Conservation (phyloP, 1,140 invertebrate species). For the Ips nitidus region DNA sequence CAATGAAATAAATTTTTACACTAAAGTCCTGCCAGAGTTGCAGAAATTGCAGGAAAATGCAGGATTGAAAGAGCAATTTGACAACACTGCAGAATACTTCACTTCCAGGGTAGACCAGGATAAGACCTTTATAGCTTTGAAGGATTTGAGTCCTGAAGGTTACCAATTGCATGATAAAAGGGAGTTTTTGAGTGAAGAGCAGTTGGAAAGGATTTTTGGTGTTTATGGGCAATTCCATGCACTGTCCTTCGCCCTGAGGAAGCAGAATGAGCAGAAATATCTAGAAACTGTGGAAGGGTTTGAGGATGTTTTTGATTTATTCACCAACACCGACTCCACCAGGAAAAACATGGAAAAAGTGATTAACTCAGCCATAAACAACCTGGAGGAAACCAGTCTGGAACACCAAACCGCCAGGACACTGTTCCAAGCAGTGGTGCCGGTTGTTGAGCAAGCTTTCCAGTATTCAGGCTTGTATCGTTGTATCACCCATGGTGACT, state of each 20-base stretch:
- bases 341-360: not conserved
- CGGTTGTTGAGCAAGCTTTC: slow-evolving; percentile 17
- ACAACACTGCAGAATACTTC: slow-evolving; percentile 7
- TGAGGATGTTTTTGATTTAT: slow-evolving; percentile 43
- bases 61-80: not conserved
- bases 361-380: not conserved
- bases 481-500: slow-evolving; percentile 32
- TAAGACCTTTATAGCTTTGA: slow-evolving; percentile 11
- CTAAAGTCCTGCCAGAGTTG: slow-evolving; percentile 1
- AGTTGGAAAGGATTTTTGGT: slow-evolving; percentile 21
- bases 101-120: not conserved
- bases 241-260: slow-evolving; percentile 50
- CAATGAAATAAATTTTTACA: slow-evolving; percentile 7
- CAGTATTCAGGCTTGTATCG: slow-evolving; percentile 30
- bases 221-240: slow-evolving; percentile 31
- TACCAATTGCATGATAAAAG: slow-evolving; percentile 22
- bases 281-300: not conserved
- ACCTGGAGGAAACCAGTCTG: not conserved
- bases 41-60: not conserved
- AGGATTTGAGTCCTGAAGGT: slow-evolving; percentile 15
- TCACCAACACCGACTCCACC: not conserved
- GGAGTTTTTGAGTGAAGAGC: slow-evolving; percentile 7
- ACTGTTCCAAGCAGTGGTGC: slow-evolving; percentile 1
- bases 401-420: slow-evolving; percentile 22
- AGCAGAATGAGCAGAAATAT: slow-evolving; percentile 42